Conservation (phyloP, 2,888 invertebrate genomes). For the Orthosia gothica region DNA sequence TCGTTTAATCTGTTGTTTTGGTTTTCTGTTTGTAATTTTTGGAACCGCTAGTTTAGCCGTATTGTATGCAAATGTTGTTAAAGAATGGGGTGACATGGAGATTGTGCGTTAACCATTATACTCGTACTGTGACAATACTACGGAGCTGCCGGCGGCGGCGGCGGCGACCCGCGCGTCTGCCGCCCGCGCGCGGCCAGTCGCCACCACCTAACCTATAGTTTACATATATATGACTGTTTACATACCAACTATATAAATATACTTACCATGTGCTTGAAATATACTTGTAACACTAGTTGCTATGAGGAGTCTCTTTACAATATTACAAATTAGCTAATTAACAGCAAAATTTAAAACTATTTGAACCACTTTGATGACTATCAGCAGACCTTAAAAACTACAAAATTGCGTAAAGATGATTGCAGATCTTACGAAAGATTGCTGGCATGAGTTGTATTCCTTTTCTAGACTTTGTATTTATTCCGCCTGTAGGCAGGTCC, state of each 20-base stretch:
- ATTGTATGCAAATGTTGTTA: slow-evolving; percentile 81
- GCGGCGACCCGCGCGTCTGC: slow-evolving; percentile 34
- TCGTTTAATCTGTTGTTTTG: slow-evolving; percentile 67
- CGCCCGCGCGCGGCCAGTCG: slow-evolving; percentile 4
- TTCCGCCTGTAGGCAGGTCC: too few relatives aligned
- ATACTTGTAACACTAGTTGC: slow-evolving; percentile 1
- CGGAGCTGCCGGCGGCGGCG: slow-evolving; percentile 36
- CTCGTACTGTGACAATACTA: slow-evolving; percentile 64
- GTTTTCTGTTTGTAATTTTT: slow-evolving; percentile 73
- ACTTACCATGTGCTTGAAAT: slow-evolving; percentile 33
- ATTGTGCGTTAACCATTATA: slow-evolving; percentile 69
- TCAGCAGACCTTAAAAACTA: slow-evolving; percentile 17
- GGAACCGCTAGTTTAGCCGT: slow-evolving; percentile 72
- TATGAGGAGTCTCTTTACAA: neutral
- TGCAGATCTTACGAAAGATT: slow-evolving; percentile 17
- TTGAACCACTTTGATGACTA: slow-evolving; percentile 21
- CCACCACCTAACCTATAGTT: slow-evolving; percentile 11
- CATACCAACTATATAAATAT: slow-evolving; percentile 12
- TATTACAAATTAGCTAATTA: slow-evolving; percentile 27
- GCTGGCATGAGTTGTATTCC: slow-evolving; percentile 1
- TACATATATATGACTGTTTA: slow-evolving; percentile 8
- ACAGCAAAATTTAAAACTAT: slow-evolving; percentile 4
- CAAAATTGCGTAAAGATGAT: slow-evolving; percentile 10
- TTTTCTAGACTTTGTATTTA: neutral
- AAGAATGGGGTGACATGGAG: slow-evolving; percentile 69